Base-by-base conservation (phyloP, 2,888 invertebrate species). In the Halocaridina rubra region DNA sequence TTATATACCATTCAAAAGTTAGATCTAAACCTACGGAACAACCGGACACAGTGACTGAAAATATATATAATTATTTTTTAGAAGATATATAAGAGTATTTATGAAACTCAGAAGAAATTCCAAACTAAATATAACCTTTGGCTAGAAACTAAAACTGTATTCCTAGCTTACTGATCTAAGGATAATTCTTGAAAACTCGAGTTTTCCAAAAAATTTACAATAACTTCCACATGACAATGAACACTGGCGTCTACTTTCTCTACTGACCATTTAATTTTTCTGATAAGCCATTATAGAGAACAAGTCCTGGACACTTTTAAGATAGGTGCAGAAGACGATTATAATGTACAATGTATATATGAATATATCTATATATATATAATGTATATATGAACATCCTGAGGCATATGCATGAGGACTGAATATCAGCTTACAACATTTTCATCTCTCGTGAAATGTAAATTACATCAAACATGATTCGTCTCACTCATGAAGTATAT, bases 71-170 rank as follows among this genome's bases (percentile, higher is more conserved):
- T 19, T 61, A 10, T 46, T 72, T 39, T 33, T 24, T 46, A 27
- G 39, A 32, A 72, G 27, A 72, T 72, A 46, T n/a, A 39, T 32
- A 72, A 39, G n/a, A n/a, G n/a, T 27, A 69, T 69, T 69, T 33
- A 29, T 72, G 46, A 72, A 72, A 71, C 24, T 32, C 53, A 39
- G 30, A 27, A 27, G 71, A 75, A 77, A 75, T 57, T 67, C 78
- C 59, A 19, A 78, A 71, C 82, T 84, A 84, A 78, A 84, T 67
- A 78, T 84, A 84, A 84, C 82, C 82, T 84, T 84, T 84, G 82
- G 82, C 82, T 84, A 84, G 82, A 84, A 77, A 84, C 82, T 84
- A 84, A 82, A 84, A 77, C 59, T 61, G 33, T 53, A 57, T 76
- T 77, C 76, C 76, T 77, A 77, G 76, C 76, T 77, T 61, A 77